A percentile compares a stretch with the other conserved stretches of the same genome.
Evolutionary conservation across 1,140 invertebrate species (phyloP).

Genomic region (Microplitis mediator): DNA sequence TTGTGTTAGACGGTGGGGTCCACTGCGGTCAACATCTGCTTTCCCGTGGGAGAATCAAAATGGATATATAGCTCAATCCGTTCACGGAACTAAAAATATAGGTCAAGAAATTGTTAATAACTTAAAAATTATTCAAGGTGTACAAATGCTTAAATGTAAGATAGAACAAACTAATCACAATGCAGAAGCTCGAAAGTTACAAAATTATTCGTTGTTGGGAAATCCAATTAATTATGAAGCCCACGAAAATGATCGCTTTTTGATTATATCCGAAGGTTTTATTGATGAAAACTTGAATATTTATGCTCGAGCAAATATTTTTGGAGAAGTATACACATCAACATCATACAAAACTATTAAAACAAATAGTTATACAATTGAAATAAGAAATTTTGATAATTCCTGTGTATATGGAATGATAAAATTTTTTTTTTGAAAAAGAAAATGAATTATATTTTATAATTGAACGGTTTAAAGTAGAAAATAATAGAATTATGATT

Average conservation of each 20-base stretch:
- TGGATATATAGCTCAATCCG: not conserved
- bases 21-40: not conserved
- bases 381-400: slow-evolving; percentile 1
- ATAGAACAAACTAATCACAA: not conserved
- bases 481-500: slow-evolving; percentile 2
- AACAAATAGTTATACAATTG: not conserved
- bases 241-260: no score
- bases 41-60: slow-evolving; percentile 1
- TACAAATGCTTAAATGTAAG: not conserved
- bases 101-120: not conserved
- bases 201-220: not conserved
- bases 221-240: no score
- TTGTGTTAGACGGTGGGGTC: not conserved
- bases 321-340: not conserved
- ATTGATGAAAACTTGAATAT: not conserved
- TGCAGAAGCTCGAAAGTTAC: not conserved
- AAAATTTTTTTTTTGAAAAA: not conserved
- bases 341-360: slow-evolving; percentile 5
- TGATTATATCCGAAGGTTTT: not conserved
- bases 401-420: slow-evolving; percentile 3
- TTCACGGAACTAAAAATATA: not conserved
- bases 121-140: not conserved
- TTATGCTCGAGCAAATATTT: not conserved
- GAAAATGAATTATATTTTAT: slow-evolving; percentile 7
- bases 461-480: not conserved